A percentile compares a stretch with the other conserved stretches of the same genome.
Evolutionary conservation across 2,797 vertebrate genomes (phyloP).

Genomic region (Borostomias antarcticus): DNA sequence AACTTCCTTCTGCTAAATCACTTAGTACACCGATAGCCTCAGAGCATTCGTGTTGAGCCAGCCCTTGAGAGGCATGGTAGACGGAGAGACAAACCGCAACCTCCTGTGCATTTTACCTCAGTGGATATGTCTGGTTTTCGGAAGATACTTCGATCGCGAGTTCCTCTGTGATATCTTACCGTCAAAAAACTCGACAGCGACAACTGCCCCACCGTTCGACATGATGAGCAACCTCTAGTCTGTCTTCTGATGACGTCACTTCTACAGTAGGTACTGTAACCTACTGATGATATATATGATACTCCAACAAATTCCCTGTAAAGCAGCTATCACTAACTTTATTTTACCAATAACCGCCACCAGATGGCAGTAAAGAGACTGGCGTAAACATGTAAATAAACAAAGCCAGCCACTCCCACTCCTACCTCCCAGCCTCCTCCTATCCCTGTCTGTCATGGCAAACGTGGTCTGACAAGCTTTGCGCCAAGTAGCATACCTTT

Average conservation of each 20-base stretch:
- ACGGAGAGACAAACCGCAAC: constrained; percentile 15
- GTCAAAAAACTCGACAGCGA: constrained; percentile 22
- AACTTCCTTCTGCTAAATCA: constrained; percentile 73
- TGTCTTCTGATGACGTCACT: constrained; percentile 49
- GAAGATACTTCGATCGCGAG: constrained; percentile 61
- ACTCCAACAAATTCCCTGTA: constrained; percentile 65
- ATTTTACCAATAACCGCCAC: no score
- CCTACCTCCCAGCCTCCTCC: no score
- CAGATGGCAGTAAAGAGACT: no score
- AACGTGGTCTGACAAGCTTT: no score
- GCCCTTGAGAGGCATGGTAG: constrained; percentile 50
- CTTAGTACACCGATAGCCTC: constrained; percentile 61
- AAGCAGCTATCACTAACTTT: no score
- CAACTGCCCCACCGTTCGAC: constrained; percentile 34
- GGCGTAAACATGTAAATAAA: no score
- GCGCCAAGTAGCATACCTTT: no score
- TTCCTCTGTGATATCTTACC: constrained; percentile 32
- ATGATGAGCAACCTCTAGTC: constrained; percentile 41
- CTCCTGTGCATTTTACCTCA: constrained; percentile 51
- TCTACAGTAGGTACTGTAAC: constrained; percentile 37
- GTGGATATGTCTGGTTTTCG: constrained; percentile 41
- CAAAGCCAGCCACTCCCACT: no score
- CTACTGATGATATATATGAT: constrained; percentile 37
- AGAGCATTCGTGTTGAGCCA: constrained; percentile 60
- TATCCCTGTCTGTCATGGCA: no score